Percentiles rank a stretch among this genome's conserved stretches.
phyloP scores from a whole-genome alignment of 2,888 invertebrate genomes.

The Volucella inanis region DNA sequence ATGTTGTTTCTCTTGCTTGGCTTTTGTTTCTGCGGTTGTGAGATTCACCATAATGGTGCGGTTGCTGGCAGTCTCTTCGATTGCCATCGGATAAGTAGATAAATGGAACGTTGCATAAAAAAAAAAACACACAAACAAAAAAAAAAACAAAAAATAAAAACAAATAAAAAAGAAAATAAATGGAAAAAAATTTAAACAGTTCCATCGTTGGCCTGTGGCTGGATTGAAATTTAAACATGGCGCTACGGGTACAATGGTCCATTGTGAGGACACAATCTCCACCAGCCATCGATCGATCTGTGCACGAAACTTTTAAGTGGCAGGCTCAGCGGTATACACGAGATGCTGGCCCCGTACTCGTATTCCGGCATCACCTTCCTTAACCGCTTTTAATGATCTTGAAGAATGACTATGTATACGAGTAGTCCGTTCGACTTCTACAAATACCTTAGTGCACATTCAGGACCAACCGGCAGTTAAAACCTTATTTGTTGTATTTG shows the following conservation, averaged over 20 bases:
- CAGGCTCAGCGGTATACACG: conserved; percentile 30
- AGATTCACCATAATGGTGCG: conserved; percentile 63
- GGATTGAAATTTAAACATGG: conserved; percentile 70
- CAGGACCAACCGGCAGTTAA: conserved; percentile 29
- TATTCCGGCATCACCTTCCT: conserved; percentile 63
- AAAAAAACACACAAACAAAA: conserved; percentile 6
- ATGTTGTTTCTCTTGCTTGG: conserved; percentile 72
- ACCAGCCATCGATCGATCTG: conserved; percentile 69
- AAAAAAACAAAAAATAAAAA: background rate
- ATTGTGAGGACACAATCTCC: conserved; percentile 66
- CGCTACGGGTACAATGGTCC: conserved; percentile 73
- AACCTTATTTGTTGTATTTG: conserved; percentile 34
- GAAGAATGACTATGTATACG: conserved; percentile 34
- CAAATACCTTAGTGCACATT: conserved; percentile 33
- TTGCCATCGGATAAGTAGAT: conserved; percentile 71
- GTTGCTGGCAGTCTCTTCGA: conserved; percentile 64
- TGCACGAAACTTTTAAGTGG: conserved; percentile 70
- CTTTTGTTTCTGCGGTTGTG: conserved; percentile 72
- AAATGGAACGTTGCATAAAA: conserved; percentile 59
- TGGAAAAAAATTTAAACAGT: conserved; percentile 29
- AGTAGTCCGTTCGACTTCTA: conserved; percentile 5
- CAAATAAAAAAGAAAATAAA: conserved; percentile 11
- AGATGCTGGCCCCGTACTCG: conserved; percentile 7
- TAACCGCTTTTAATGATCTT: conserved; percentile 67
- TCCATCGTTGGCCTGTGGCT: conserved; percentile 52